Base-by-base conservation (phyloP, 2,797 vertebrate species). In the Micromesistius poutassou region DNA sequence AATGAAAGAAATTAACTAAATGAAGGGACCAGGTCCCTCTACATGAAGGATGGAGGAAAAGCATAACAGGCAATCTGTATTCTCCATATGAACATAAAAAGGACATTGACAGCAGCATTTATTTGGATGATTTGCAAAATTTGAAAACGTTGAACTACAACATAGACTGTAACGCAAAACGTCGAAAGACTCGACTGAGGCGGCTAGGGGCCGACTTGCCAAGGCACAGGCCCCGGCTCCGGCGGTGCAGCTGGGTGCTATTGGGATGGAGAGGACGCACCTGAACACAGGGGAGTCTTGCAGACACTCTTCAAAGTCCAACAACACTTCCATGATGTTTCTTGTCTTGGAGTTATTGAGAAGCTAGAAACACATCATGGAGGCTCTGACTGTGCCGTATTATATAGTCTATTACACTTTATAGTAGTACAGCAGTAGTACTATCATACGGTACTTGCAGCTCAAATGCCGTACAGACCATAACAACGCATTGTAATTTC, bases 271-370 rank as follows among this genome's bases (percentile, higher is more conserved):
- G 31, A 35, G 42, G 1, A 73, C 76, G 78, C 25, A 94, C 94
- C 93, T 94, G 92, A 95, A 95, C 0, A 81, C 82, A 35, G 94
- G 94, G 10, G 94, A 93, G 85, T 95, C 93, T 75, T 84, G 83
- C 30, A 94, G 81, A 42, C 94, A 94, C 30, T 94, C 93, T 78
- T 94, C 91, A 42, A 94, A 94, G 81, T 93, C 92, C 89, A 95
- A 83, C 74, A 92, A 84, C 0, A 77, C 10, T 16, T 94, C 91
- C 94, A 95, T 95, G 84, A 73, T 70, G 46, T 19, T 55, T 55
- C 46, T 55, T 70, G 66, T 30, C 13, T 19, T 30, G 68, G 66
- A 19, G 68, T 10, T 10, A 7, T 25, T 10, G n/a, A 13, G n/a
- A 30, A 5, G n/a, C 66, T 25, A 30, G n/a, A 70, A 28, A 70